A percentile compares a stretch with the other conserved stretches of the same genome.
Evolutionary conservation across 2,797 vertebrate genomes (phyloP).

Genomic region (Coranthus polyacanthus): DNA sequence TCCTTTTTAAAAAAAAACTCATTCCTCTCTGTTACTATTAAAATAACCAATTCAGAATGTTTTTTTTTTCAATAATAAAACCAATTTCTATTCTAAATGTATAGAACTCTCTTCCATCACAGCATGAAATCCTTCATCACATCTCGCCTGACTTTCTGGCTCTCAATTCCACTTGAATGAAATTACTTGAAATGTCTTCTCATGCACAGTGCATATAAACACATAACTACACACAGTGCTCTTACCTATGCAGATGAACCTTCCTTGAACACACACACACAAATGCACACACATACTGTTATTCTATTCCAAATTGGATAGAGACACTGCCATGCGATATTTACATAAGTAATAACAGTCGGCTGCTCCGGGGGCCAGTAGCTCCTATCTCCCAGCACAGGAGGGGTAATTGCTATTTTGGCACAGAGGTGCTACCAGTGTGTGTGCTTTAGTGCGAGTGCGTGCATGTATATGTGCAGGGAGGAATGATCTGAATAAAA

Average conservation of each 20-base stretch:
- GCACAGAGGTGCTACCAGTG: conserved; percentile 70
- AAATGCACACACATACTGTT: conserved; percentile 43
- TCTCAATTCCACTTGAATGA: conserved; percentile 38
- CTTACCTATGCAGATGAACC: conserved; percentile 53
- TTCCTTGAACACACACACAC: conserved; percentile 15
- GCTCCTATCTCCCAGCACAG: conserved; percentile 70
- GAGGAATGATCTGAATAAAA: conserved; percentile 44
- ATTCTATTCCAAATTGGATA: conserved; percentile 74
- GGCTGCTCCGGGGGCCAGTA: conserved; percentile 64
- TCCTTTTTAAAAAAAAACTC: background rate
- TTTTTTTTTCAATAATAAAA: conserved; percentile 13
- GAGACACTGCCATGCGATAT: conserved; percentile 75
- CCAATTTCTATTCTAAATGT: conserved; percentile 38
- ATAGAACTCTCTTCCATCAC: conserved; percentile 9
- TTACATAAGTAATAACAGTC: conserved; percentile 81
- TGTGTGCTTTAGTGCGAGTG: conserved; percentile 36
- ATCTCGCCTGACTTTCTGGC: conserved; percentile 15
- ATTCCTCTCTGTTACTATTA: background rate
- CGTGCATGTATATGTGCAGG: conserved; percentile 23
- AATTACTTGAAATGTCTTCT: conserved; percentile 42
- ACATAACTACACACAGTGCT: conserved; percentile 37
- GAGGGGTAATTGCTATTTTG: conserved; percentile 78
- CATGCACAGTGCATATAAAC: conserved; percentile 17
- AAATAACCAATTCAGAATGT: conserved; percentile 1
- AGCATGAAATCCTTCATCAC: conserved; percentile 19